Evolutionary conservation across 2,113 vertebrate species (phyloP), one percentile per base, ranked within the genome.

Genomic region (Onychostoma macrolepis): DNA sequence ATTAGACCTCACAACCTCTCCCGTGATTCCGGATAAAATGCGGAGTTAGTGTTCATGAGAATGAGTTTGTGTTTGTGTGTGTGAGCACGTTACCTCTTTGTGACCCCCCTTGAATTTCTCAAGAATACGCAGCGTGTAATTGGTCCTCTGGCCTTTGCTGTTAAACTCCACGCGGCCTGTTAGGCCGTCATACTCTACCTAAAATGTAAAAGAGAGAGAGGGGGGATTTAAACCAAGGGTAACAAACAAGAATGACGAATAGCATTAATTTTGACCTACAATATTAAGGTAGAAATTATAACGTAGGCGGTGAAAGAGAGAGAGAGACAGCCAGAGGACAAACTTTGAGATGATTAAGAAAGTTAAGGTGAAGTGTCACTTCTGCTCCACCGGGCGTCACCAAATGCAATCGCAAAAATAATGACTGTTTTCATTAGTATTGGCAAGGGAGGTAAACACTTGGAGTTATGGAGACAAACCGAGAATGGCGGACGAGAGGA

Each of bases 121-220:
- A 85, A 98, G 92, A 91, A 98, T 95, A 74, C 95, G 95, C 80
- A 98, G 91, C 1, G 96, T 97, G 88, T 98, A 98, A 92, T 98
- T 98, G 83, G 96, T 97, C 77, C 97, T 95, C 91, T 98, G 97
- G 28, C 97, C 97, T 93, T 96, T 97, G 93, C 97, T 98, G 95
- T 97, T 97, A 92, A 98, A 98, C 90, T 98, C 97, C 0, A 97
- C 96, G 10, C 94, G 93, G 30, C 97, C 96, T 0, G 97, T 97
- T 91, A 98, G 93, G 75, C 97, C 97, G 0, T 97, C 96, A 65
- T 97, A 97, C 94, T 97, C 97, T 92, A 97, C 97, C 97, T 97
- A 92, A 84, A n/a, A 58, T 36, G 6, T 78, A 24, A 43, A 78
- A 36, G 19, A 83, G 26, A 56, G 53, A 81, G 4, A 28, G 72